Percentiles rank a stretch among this genome's conserved stretches.
These are phyloP conservation scores for Drosophila nigromelanica DNA, from an alignment of 1,140 invertebrate genomes.

Conservation along the genomic window DNA sequence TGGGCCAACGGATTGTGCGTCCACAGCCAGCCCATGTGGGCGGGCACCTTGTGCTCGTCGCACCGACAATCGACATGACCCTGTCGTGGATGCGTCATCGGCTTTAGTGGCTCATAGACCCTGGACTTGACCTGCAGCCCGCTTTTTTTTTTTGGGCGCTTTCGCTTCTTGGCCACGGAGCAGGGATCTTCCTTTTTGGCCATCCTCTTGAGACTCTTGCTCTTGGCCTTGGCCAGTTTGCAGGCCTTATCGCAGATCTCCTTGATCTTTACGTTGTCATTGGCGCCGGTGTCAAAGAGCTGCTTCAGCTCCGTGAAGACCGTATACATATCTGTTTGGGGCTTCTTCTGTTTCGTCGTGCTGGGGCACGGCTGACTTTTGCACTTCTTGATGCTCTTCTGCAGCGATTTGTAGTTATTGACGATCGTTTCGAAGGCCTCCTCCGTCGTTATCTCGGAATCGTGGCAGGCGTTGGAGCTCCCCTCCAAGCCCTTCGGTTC, in stretches of 20 bases:
- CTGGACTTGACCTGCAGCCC: constrained; percentile 28
- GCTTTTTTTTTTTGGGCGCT: neutral
- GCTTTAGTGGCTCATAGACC: constrained; percentile 16
- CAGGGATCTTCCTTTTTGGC: neutral
- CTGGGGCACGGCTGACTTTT: neutral
- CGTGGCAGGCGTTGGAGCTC: neutral
- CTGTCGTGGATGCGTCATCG: neutral
- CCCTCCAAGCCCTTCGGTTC: constrained; percentile 8
- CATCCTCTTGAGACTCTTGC: too few species aligned
- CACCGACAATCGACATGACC: constrained; percentile 21
- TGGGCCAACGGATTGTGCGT: constrained; percentile 54
- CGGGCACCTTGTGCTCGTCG: constrained; percentile 51
- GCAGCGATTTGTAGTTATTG: constrained; percentile 37
- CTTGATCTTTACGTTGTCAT: neutral
- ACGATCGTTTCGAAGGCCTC: constrained; percentile 55
- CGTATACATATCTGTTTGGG: constrained; percentile 34
- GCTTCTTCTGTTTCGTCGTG: neutral
- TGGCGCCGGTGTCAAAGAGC: constrained; percentile 39
- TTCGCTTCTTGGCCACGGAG: neutral
- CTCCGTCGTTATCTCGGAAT: constrained; percentile 6
- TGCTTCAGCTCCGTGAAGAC: constrained; percentile 65
- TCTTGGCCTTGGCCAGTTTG: constrained; percentile 25
- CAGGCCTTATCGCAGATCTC: constrained; percentile 60
- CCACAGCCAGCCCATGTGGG: constrained; percentile 83
- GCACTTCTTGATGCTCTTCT: constrained; percentile 43